phyloP scores from a whole-genome alignment of 2,888 invertebrate genomes.

The Spodoptera littoralis region DNA sequence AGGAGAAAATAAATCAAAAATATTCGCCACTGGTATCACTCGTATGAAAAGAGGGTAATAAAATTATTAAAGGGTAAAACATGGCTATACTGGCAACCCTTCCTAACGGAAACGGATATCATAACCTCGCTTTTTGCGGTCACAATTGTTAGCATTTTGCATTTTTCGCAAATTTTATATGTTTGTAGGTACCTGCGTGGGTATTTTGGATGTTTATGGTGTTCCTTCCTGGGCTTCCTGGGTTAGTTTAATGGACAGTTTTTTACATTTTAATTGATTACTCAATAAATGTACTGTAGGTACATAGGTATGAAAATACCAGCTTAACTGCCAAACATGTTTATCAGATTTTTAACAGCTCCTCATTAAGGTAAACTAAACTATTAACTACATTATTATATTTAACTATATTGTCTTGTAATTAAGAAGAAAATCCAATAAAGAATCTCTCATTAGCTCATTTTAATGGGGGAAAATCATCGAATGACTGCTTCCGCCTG shows the following conservation, averaged over 20 bases:
- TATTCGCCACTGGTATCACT: slow-evolving; percentile 52
- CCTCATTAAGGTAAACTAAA: too few relatives aligned
- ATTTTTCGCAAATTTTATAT: slow-evolving; percentile 55
- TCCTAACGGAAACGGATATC: slow-evolving; percentile 70
- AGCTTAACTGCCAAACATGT: too few relatives aligned
- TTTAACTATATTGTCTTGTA: too few relatives aligned
- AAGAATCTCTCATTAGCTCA: too few relatives aligned
- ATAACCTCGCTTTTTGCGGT: slow-evolving; percentile 70
- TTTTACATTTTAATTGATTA: too few relatives aligned
- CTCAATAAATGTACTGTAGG: too few relatives aligned
- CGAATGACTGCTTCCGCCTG: too few relatives aligned
- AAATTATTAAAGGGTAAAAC: slow-evolving; percentile 69
- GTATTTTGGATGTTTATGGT: slow-evolving; percentile 24
- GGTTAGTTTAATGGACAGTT: neutral
- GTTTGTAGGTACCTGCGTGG: slow-evolving; percentile 35
- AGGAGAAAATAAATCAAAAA: slow-evolving; percentile 56
- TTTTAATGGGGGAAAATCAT: too few relatives aligned
- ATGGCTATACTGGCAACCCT: slow-evolving; percentile 66
- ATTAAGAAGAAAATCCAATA: too few relatives aligned
- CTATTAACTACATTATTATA: too few relatives aligned
- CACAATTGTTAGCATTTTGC: slow-evolving; percentile 61
- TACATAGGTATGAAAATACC: too few relatives aligned
- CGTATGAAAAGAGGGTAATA: slow-evolving; percentile 60
- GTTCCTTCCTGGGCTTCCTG: slow-evolving; percentile 18
- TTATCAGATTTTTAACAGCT: too few relatives aligned